Evolutionary conservation across 1,140 invertebrate genomes (phyloP).

Genomic region (Amphibalanus amphitrite): DNA sequence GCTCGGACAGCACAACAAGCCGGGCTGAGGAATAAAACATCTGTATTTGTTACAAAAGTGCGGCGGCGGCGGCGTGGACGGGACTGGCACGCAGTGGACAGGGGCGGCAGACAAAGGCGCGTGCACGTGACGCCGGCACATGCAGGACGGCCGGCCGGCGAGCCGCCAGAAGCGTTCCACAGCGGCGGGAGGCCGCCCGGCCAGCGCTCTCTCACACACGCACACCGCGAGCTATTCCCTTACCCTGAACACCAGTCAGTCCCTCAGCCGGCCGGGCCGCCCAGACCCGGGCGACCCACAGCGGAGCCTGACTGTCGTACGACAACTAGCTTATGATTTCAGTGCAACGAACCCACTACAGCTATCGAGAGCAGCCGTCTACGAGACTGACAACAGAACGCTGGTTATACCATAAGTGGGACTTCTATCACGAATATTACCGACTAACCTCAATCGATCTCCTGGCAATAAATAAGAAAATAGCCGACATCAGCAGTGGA

Average conservation of each 20-base stretch:
- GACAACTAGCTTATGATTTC: no score
- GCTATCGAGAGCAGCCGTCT: neutral
- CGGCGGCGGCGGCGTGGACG: neutral
- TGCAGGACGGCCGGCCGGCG: neutral
- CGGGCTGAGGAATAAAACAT: conserved; percentile 3
- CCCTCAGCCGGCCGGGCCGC: no score
- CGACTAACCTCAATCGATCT: neutral
- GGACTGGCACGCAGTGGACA: conserved; percentile 2
- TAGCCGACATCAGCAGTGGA: neutral
- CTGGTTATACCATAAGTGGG: neutral
- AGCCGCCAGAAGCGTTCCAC: no score
- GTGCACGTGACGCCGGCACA: neutral
- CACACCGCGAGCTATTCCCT: no score
- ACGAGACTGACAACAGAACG: neutral
- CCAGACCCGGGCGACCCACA: no score
- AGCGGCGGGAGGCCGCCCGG: no score
- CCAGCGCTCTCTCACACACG: no score
- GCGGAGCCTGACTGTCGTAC: no score
- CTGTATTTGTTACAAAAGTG: conserved; percentile 3
- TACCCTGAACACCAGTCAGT: no score
- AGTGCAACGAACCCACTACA: neutral
- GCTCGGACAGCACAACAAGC: conserved; percentile 1
- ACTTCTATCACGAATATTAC: neutral
- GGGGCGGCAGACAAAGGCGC: neutral
- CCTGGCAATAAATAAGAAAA: neutral